Conservation (phyloP, 2,797 vertebrate genomes). For the Argya squamiceps region DNA sequence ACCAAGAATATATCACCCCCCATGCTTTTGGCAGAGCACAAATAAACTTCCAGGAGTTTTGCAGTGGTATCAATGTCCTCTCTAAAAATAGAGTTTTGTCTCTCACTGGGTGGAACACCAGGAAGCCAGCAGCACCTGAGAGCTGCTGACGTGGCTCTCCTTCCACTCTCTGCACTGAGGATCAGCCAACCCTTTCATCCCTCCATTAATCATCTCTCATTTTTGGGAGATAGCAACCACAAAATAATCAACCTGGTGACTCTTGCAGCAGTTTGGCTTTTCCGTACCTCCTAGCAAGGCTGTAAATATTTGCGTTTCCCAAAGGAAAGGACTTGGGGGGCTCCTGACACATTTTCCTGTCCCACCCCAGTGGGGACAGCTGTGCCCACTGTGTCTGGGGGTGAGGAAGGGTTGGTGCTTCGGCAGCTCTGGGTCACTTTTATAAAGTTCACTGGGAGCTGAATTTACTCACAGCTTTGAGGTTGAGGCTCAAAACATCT, state of each 20-base stretch:
- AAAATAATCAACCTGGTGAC: background rate
- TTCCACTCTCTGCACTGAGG: background rate
- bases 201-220: background rate
- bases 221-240: background rate
- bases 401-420: background rate
- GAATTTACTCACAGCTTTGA: background rate
- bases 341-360: background rate
- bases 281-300: background rate
- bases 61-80: background rate
- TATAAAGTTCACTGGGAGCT: background rate
- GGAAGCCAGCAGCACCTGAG: background rate
- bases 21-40: background rate
- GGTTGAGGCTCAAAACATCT: background rate
- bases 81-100: constrained; percentile 8
- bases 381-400: background rate
- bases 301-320: background rate
- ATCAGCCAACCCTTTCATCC: background rate
- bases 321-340: background rate
- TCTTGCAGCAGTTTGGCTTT: background rate
- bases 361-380: background rate
- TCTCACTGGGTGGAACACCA: background rate
- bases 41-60: background rate
- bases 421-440: background rate
- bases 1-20: background rate
- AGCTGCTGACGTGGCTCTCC: background rate